These are phyloP conservation scores for Ifrita kowaldi DNA, from an alignment of 2,113 vertebrate species.

Conservation along the genomic window DNA sequence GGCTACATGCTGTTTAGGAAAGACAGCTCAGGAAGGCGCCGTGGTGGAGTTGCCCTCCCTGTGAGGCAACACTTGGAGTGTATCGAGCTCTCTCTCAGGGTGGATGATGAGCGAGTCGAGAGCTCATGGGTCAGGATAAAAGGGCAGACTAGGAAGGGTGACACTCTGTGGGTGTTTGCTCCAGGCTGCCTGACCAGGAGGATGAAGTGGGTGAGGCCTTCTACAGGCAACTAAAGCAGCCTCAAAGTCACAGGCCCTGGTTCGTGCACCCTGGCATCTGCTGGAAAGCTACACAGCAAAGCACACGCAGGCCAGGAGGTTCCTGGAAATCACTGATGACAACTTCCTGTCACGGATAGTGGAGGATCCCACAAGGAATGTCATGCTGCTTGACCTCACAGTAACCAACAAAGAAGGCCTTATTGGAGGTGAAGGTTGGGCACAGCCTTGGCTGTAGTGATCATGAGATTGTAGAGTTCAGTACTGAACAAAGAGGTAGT, in stretches of 20 bases:
- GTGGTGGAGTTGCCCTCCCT: neutral
- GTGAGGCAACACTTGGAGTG: neutral
- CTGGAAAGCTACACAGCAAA: neutral
- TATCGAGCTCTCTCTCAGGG: neutral
- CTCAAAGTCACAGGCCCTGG: neutral
- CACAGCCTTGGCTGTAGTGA: accelerated
- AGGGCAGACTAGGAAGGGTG: neutral
- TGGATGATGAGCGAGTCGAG: accelerated
- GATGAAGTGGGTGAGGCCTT: neutral
- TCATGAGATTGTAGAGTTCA: neutral
- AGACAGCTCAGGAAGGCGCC: neutral
- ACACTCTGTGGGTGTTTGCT: neutral
- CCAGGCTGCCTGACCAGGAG: neutral
- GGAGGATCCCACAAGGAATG: neutral
- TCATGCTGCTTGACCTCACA: neutral
- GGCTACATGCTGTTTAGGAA: neutral
- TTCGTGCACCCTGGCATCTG: neutral
- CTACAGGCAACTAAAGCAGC: neutral
- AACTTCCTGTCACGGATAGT: neutral
- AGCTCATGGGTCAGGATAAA: neutral
- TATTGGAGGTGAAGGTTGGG: neutral
- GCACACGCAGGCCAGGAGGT: neutral
- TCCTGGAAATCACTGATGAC: neutral
- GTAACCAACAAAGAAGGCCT: neutral
- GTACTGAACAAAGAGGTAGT: neutral